phyloP scores from a whole-genome alignment of 2,113 vertebrate genomes.

The Trogon surrucura region DNA sequence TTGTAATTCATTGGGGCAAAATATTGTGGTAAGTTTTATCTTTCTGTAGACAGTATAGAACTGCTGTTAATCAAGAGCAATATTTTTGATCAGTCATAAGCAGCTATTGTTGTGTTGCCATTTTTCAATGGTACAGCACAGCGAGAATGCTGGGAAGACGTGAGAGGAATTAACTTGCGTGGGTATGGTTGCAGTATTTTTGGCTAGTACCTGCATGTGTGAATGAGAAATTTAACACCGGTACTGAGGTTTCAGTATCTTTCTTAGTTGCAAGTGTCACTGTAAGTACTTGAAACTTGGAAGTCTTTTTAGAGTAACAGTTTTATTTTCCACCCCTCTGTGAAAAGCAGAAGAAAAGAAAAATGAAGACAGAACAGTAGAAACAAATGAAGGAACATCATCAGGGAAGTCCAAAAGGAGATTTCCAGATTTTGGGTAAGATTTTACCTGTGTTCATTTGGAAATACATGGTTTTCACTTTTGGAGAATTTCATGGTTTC shows the following conservation, averaged over 20 bases:
- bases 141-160: not conserved
- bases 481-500: not conserved
- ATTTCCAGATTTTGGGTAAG: conserved; percentile 93
- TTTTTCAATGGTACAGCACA: not conserved
- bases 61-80: not conserved
- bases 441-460: not conserved
- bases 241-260: not conserved
- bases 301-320: not conserved
- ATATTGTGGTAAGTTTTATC: too few relatives aligned
- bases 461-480: not conserved
- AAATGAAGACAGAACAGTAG: conserved; percentile 75
- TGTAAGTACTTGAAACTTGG: not conserved
- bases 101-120: not conserved
- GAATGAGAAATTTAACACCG: not conserved
- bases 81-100: not conserved
- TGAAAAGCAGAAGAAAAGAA: conserved; percentile 69
- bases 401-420: conserved; percentile 86
- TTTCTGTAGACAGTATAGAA: not conserved
- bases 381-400: conserved; percentile 77
- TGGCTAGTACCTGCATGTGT: not conserved
- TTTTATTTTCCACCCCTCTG: not conserved
- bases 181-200: not conserved
- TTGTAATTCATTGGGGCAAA: too few relatives aligned
- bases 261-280: not conserved
- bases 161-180: not conserved